Conservation (phyloP, 1,140 invertebrate genomes). For the Bombus confusus region DNA sequence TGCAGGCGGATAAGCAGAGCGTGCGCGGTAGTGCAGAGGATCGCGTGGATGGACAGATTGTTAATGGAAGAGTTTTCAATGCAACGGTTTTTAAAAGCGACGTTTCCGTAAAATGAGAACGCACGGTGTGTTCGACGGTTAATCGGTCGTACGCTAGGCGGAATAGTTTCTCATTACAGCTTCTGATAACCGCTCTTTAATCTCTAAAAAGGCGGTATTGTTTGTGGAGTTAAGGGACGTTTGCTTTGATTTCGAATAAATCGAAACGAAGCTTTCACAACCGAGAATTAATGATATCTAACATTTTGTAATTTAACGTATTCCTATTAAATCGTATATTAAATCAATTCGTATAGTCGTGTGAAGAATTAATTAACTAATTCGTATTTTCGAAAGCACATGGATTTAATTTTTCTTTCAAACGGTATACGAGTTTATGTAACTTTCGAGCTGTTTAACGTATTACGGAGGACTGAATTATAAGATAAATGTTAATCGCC, state of each 20-base stretch:
- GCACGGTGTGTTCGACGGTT: not conserved
- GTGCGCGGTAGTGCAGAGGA: too few relatives aligned
- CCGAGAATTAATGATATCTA: too few relatives aligned
- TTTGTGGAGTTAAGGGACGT: not conserved
- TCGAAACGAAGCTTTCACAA: not conserved
- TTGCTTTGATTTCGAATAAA: not conserved
- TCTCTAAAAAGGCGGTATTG: not conserved
- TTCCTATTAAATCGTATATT: too few relatives aligned
- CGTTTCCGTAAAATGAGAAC: not conserved
- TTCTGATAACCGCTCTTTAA: not conserved
- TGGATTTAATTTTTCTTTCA: too few relatives aligned
- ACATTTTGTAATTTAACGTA: too few relatives aligned
- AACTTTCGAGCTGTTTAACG: too few relatives aligned
- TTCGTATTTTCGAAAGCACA: too few relatives aligned
- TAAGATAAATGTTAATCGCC: not conserved
- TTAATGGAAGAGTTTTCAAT: not conserved
- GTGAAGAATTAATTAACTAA: fast-evolving
- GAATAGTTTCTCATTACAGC: not conserved
- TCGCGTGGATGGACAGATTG: not conserved
- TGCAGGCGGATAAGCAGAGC: not conserved
- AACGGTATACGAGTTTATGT: too few relatives aligned
- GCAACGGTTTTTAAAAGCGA: not conserved
- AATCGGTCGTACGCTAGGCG: not conserved
- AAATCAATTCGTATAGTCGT: too few relatives aligned
- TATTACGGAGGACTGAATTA: not conserved